Evolutionary conservation across 2,888 invertebrate species (phyloP).

Genomic region (Phrixothrix hirtus): DNA sequence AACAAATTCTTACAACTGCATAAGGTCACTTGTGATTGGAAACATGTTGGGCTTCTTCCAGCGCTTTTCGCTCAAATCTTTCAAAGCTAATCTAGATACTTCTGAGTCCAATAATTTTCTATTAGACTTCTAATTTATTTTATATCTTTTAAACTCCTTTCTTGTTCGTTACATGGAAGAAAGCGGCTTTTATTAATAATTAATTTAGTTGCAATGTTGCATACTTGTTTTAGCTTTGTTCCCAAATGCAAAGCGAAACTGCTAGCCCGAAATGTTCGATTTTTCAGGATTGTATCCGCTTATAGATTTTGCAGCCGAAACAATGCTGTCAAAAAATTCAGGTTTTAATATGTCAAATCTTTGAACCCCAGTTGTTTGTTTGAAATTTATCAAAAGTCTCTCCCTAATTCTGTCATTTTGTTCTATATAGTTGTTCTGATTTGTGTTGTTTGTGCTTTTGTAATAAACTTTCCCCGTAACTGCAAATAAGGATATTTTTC

Average conservation of each 20-base stretch:
- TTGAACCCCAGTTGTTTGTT: too few relatives aligned
- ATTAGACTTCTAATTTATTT: constrained; percentile 11
- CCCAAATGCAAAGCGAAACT: constrained; percentile 35
- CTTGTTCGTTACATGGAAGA: constrained; percentile 9
- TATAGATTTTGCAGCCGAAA: constrained; percentile 30
- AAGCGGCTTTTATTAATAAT: constrained; percentile 28
- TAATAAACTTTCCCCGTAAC: too few relatives aligned
- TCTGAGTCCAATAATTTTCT: too few relatives aligned
- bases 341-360: too few relatives aligned
- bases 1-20: constrained; percentile 22
- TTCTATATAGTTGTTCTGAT: too few relatives aligned
- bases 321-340: too few relatives aligned
- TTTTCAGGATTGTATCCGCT: constrained; percentile 25
- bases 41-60: constrained; percentile 25
- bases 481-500: too few relatives aligned
- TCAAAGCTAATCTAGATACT: constrained; percentile 19
- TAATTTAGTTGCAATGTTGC: constrained; percentile 26
- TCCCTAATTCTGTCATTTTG: too few relatives aligned
- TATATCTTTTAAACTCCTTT: constrained; percentile 23
- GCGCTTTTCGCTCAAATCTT: too few relatives aligned
- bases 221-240: constrained; percentile 31
- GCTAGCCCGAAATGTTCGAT: constrained; percentile 25
- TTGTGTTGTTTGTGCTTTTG: too few relatives aligned
- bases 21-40: constrained; percentile 23
- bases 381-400: too few relatives aligned